Evolutionary conservation across 2,888 invertebrate species (phyloP).

Genomic region (Erannis defoliaria): DNA sequence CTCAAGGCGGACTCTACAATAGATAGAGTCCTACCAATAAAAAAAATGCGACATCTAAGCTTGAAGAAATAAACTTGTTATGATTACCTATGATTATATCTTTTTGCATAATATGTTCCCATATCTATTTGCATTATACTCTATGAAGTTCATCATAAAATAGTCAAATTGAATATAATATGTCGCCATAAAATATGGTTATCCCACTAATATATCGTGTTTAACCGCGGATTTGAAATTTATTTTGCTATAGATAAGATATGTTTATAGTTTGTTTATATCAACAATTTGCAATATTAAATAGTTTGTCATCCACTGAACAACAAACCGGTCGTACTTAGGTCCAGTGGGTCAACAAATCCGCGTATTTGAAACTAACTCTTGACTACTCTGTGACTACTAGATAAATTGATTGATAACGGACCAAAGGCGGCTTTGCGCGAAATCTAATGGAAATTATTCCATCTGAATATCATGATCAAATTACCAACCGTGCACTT

Average conservation of each 20-base stretch:
- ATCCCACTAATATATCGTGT: neutral
- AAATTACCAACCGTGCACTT: slow-evolving; percentile 57
- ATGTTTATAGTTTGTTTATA: slow-evolving; percentile 27
- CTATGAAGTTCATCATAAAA: slow-evolving; percentile 9
- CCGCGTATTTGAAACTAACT: slow-evolving; percentile 64
- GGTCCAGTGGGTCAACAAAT: slow-evolving; percentile 73
- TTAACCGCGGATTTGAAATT: neutral
- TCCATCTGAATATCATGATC: slow-evolving; percentile 70
- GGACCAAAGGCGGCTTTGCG: slow-evolving; percentile 70
- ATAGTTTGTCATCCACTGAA: slow-evolving; percentile 68
- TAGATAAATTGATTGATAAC: slow-evolving; percentile 84
- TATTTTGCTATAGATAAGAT: slow-evolving; percentile 12
- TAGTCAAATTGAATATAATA: slow-evolving; percentile 1
- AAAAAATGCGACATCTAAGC: slow-evolving; percentile 1
- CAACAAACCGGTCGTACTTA: slow-evolving; percentile 63
- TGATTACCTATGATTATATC: neutral
- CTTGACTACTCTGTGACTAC: slow-evolving; percentile 37
- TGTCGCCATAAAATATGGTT: slow-evolving; percentile 1
- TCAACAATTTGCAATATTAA: slow-evolving; percentile 53
- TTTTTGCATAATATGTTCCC: neutral
- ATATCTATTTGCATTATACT: slow-evolving; percentile 30
- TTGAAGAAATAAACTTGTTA: neutral
- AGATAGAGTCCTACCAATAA: too few relatives aligned
- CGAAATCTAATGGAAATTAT: slow-evolving; percentile 77
- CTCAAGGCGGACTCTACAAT: too few relatives aligned